Evolutionary conservation across 2,888 invertebrate species (phyloP).

Genomic region (Acanthococcus lagerstroemiae): DNA sequence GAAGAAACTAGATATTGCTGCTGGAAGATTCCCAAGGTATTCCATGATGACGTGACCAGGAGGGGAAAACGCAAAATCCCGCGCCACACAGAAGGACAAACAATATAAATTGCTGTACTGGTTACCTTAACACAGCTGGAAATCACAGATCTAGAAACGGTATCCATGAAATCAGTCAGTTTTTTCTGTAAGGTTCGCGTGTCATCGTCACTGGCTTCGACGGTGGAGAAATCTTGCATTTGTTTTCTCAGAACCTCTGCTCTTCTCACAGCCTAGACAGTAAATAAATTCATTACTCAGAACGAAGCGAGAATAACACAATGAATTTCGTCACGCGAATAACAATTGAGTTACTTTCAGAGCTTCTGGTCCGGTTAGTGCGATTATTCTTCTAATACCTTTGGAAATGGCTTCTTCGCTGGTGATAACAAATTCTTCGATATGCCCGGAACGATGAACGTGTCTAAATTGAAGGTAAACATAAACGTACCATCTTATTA

Average conservation of each 20-base stretch:
- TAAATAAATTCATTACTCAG: slow-evolving; percentile 33
- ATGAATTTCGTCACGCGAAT: not conserved
- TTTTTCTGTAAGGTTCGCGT: slow-evolving; percentile 46
- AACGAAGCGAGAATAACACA: not conserved
- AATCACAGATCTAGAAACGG: slow-evolving; percentile 80
- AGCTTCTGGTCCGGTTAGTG: slow-evolving; percentile 91
- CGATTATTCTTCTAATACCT: slow-evolving; percentile 92
- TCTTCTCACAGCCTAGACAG: slow-evolving; percentile 42
- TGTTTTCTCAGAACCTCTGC: slow-evolving; percentile 52
- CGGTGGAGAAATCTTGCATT: slow-evolving; percentile 33
- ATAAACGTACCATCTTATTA: not conserved
- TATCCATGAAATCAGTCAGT: slow-evolving; percentile 72
- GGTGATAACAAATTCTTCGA: slow-evolving; percentile 89
- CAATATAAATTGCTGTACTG: too few relatives aligned
- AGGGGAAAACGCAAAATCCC: too few relatives aligned
- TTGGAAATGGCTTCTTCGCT: slow-evolving; percentile 99
- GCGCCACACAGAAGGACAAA: too few relatives aligned
- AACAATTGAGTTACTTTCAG: slow-evolving; percentile 43
- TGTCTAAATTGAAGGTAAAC: slow-evolving; percentile 48
- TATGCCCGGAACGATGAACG: slow-evolving; percentile 79
- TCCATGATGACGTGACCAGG: too few relatives aligned
- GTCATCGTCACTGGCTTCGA: not conserved
- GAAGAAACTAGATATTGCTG: too few relatives aligned
- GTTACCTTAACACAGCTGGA: slow-evolving; percentile 74
- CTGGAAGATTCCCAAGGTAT: too few relatives aligned